Evolutionary conservation across 2,797 vertebrate genomes (phyloP).

Genomic region (Pangasius larnaudii): DNA sequence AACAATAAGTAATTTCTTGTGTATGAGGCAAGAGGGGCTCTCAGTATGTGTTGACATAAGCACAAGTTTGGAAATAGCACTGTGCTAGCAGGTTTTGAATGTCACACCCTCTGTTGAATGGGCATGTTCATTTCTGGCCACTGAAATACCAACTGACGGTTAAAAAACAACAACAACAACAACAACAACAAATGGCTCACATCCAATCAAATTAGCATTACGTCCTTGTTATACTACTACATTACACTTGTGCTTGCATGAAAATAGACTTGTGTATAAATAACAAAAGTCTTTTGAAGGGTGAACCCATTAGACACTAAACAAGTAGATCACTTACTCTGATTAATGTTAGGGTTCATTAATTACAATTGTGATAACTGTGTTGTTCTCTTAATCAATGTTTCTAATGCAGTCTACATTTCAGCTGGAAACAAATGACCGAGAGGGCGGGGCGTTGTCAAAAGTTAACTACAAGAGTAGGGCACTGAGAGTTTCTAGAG

Average conservation of each 20-base stretch:
- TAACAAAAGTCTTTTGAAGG: slow-evolving; percentile 26
- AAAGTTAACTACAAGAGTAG: slow-evolving; percentile 37
- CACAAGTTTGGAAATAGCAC: not conserved
- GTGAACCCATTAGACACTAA: slow-evolving; percentile 25
- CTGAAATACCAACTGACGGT: not conserved
- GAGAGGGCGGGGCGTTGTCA: not conserved
- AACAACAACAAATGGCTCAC: not conserved
- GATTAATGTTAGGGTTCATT: slow-evolving; percentile 40
- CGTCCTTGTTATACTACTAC: slow-evolving; percentile 5
- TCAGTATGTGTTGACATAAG: not conserved
- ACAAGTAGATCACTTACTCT: slow-evolving; percentile 30
- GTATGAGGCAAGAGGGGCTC: not conserved
- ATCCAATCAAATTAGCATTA: slow-evolving; percentile 29
- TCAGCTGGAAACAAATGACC: slow-evolving; percentile 12
- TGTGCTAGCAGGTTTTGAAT: not conserved
- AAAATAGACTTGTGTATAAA: slow-evolving; percentile 24
- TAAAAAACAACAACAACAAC: not conserved
- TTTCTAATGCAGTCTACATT: slow-evolving; percentile 1
- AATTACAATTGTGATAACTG: slow-evolving; percentile 36
- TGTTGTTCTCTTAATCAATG: slow-evolving; percentile 44
- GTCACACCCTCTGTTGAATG: not conserved
- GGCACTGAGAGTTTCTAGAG: slow-evolving; percentile 5
- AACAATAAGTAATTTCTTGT: not conserved
- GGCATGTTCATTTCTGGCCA: not conserved
- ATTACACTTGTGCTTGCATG: slow-evolving; percentile 26